Evolutionary conservation across 2,797 vertebrate genomes (phyloP).

Genomic region (Hoplostethus atlanticus): DNA sequence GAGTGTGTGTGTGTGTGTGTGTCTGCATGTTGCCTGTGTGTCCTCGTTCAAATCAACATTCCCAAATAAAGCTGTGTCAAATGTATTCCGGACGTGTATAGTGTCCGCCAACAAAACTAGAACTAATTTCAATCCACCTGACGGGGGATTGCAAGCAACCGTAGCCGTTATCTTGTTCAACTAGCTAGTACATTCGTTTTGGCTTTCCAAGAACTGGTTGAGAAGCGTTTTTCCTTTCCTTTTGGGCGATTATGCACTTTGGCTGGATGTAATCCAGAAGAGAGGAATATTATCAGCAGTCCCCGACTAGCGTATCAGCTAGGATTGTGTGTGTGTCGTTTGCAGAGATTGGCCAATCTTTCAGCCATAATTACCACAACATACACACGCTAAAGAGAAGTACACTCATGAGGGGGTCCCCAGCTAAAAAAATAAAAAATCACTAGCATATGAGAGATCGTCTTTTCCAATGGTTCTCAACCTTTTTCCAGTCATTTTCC

Average conservation of each 20-base stretch:
- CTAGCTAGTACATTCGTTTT: conserved; percentile 26
- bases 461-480: too few species aligned
- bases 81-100: conserved; percentile 30
- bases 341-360: conserved; percentile 51
- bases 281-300: conserved; percentile 65
- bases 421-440: too few species aligned
- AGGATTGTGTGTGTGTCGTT: conserved; percentile 42
- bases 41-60: conserved; percentile 17
- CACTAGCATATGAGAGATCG: too few species aligned
- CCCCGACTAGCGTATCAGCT: conserved; percentile 30
- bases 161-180: conserved; percentile 43
- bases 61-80: conserved; percentile 14
- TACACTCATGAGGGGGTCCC: too few species aligned
- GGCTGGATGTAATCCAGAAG: conserved; percentile 53
- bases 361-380: neutral
- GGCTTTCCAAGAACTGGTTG: conserved; percentile 26
- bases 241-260: conserved; percentile 63
- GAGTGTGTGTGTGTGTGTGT: too few species aligned
- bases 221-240: conserved; percentile 41
- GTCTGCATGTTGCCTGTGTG: neutral
- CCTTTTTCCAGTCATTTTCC: too few species aligned
- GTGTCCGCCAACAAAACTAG: conserved; percentile 23
- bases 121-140: conserved; percentile 60
- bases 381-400: too few species aligned
- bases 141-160: conserved; percentile 47